phyloP scores from a whole-genome alignment of 2,888 invertebrate species.

The Ecdyonurus torrentis region DNA sequence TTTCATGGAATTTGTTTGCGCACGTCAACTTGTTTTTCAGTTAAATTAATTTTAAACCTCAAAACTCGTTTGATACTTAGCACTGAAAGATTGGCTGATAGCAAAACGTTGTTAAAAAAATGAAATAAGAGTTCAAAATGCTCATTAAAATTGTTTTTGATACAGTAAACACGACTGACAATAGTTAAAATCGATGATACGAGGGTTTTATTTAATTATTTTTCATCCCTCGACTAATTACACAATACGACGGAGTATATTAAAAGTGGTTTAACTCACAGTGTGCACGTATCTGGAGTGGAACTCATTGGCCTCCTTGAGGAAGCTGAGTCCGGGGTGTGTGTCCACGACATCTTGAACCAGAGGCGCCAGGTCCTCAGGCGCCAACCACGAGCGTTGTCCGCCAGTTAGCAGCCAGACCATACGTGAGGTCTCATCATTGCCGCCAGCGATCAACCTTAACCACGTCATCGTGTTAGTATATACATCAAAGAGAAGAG shows the following conservation, averaged over 20 bases:
- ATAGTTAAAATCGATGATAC: too few relatives aligned
- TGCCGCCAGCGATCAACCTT: slow-evolving; percentile 65
- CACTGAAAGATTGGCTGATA: too few relatives aligned
- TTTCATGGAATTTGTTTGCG: too few relatives aligned
- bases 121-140: too few relatives aligned
- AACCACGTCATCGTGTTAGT: too few relatives aligned
- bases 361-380: slow-evolving; percentile 85
- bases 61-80: too few relatives aligned
- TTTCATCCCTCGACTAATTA: not conserved
- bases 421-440: slow-evolving; percentile 80
- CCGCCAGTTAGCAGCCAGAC: slow-evolving; percentile 69
- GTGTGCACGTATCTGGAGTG: slow-evolving; percentile 98
- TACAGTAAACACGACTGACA: too few relatives aligned
- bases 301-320: slow-evolving; percentile 96
- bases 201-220: not conserved
- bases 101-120: too few relatives aligned
- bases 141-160: too few relatives aligned
- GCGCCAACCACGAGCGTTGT: slow-evolving; percentile 45
- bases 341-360: slow-evolving; percentile 97
- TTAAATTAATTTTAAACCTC: too few relatives aligned
- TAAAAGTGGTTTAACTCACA: slow-evolving; percentile 32
- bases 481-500: too few relatives aligned
- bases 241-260: not conserved
- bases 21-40: too few relatives aligned
- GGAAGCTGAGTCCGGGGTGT: slow-evolving; percentile 92